These are phyloP conservation scores for Tetramorium simillimum DNA, from an alignment of 1,140 invertebrate species.

Conservation along the genomic window DNA sequence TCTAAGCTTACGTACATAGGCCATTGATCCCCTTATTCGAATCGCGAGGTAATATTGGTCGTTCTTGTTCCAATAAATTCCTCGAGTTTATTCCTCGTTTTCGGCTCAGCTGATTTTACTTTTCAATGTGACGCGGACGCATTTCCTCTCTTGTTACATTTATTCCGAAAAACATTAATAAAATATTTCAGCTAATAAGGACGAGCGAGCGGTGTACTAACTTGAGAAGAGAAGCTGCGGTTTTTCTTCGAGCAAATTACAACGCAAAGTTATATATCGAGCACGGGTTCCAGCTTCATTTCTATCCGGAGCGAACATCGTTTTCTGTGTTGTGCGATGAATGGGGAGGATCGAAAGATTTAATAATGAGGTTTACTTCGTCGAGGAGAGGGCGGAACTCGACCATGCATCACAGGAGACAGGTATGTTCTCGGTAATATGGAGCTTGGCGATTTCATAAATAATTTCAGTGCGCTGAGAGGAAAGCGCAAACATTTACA, in stretches of 20 bases:
- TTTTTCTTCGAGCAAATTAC: not conserved
- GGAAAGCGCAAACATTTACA: not conserved
- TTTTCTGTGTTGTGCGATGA: not conserved
- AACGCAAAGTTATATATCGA: not conserved
- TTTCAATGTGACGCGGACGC: not conserved
- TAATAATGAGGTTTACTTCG: conserved; percentile 61
- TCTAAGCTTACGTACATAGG: not conserved
- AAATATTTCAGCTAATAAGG: not conserved
- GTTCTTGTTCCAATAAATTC: not conserved
- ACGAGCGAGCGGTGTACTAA: not conserved
- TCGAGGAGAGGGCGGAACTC: conserved; percentile 28
- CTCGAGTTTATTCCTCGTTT: not conserved
- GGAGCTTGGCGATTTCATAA: not conserved
- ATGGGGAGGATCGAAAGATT: conserved; percentile 64
- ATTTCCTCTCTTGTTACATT: not conserved
- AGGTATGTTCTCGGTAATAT: not conserved
- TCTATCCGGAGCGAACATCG: not conserved
- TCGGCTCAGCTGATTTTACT: not conserved
- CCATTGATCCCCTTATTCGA: conserved; percentile 30
- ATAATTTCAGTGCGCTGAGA: not conserved
- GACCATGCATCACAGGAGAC: not conserved
- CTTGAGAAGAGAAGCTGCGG: not conserved
- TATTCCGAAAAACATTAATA: not conserved
- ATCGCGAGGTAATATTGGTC: conserved; percentile 2
- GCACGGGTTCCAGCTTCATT: not conserved